Conservation (phyloP, 2,113 vertebrate genomes). For the Rhinolophus sinicus region DNA sequence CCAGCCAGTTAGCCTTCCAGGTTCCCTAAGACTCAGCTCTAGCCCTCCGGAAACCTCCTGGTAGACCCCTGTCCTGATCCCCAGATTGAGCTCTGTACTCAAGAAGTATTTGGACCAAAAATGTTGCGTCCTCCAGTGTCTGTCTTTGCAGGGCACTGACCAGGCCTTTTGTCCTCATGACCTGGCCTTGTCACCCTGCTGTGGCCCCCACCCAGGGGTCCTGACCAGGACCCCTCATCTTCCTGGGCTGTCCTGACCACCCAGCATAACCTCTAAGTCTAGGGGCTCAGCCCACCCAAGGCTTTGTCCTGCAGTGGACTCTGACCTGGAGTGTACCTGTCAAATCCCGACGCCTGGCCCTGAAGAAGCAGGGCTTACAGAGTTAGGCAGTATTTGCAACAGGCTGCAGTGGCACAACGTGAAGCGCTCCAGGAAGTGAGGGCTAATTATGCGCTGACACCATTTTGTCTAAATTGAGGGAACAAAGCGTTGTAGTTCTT, state of each 20-base stretch:
- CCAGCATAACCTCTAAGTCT: background rate
- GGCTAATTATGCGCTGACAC: background rate
- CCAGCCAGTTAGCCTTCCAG: background rate
- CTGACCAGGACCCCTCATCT: too few species aligned
- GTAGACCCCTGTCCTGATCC: background rate
- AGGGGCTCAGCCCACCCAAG: background rate
- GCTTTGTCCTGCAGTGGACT: background rate
- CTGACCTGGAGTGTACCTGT: background rate
- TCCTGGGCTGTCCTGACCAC: background rate
- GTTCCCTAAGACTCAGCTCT: background rate
- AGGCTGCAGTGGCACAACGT: background rate
- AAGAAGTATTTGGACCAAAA: background rate
- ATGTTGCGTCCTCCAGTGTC: background rate
- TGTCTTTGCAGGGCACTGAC: background rate
- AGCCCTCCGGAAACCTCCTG: background rate
- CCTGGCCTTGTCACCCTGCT: background rate
- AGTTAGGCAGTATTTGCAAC: background rate
- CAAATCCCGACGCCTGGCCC: background rate
- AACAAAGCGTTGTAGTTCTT: background rate
- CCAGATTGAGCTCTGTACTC: background rate
- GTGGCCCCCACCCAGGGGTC: background rate
- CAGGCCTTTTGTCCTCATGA: background rate
- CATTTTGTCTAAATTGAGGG: slow-evolving; percentile 25
- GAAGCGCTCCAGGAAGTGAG: background rate
- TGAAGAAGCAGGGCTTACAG: too few species aligned